Evolutionary conservation across 1,140 invertebrate species (phyloP), one percentile per base, ranked within the genome.

Genomic region (Bemisia tabaci): DNA sequence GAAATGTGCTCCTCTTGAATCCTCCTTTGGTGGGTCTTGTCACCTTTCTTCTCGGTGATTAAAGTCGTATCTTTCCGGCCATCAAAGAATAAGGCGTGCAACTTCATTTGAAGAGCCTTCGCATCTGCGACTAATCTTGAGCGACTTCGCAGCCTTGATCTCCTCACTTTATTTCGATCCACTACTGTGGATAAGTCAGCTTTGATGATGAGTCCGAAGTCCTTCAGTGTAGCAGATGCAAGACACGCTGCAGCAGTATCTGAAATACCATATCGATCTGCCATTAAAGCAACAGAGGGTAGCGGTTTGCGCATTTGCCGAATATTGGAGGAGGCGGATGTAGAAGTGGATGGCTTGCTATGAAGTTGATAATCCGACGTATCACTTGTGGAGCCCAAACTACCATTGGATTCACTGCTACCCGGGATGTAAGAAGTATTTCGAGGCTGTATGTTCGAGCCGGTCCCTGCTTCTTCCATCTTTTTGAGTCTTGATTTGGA

Each of bases 141-240:
- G 25, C 26, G 2, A 26, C 2, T 62, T 26, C n/a, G 26, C 26
- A 24, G 60, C 17, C 60, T 62, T 23, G 60, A 2, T 62, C 24
- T 23, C 26, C 61, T 62, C 24, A 62, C 61, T 26, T 62, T 26
- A 17, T 22, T 62, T 26, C 26, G 23, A 22, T 9, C 61, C n/a
- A 62, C 26, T 22, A 62, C 61, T 62, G n/a, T 22, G 24, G 61
- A 62, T n/a, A 2, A n/a, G 26, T 62, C 61, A 26, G 23, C 24
- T n/a, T 23, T 26, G 23, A 26, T 11, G 21, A 62, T 26, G 5
- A 48, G 5, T 2, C 61, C 61, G 26, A 62, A 0, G 26, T 26
- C 61, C 26, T 62, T 22, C 17, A 62, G 26, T 24, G 26, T 11
- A 26, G 12, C 5, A 26, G 2, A 24, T 26, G 9, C 61, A 62